Base-by-base conservation (phyloP, 2,113 vertebrate genomes). In the Muntiacus muntjak region DNA sequence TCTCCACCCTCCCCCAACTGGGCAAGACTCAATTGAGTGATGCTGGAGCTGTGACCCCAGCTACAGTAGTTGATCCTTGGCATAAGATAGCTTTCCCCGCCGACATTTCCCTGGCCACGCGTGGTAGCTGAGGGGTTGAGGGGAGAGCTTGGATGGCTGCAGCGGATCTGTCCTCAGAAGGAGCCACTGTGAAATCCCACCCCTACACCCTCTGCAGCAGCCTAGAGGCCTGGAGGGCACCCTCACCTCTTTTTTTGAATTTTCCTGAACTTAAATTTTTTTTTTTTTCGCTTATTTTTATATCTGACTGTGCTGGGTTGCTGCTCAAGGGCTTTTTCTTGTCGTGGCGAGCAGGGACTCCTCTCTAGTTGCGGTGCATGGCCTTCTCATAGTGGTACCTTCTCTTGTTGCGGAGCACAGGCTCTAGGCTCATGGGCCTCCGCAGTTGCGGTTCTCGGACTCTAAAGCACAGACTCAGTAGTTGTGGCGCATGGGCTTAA, bases 1-100 rank as follows among this genome's bases (percentile, higher is more conserved):
- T 33, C 7, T 23, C 8, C 10, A 14, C 30, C 16, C 12, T 2
- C 6, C n/a, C 33, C 30, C 5, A 25, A 4, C 62, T 2, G 11
- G 81, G 21, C 47, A 67, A 55, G 90, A 21, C 60, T 71, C 92
- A 14, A 1, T 8, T 52, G 50, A 84, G 74, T 36, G 45, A 16
- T 28, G 33, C 55, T 58, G n/a, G 36, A 78, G 58, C 64, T 16
- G 16, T 14, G 26, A 17, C 4, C 45, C 0, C 14, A 57, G 33
- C 40, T 71, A 3, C 10, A 19, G 45, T 40, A 16, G 54, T 36
- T 13, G 23, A 25, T 40, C 33, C 25, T 52, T 8, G 2, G 33
- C 4, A 33, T 30, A 54, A 26, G 45, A 1, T 23, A 5, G 30
- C 57, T 58, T 10, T 21, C 33, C 21, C 40, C 5, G 8, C 14